These are phyloP conservation scores for Drosophila parthenogenetica DNA, from an alignment of 2,888 invertebrate genomes.

Conservation along the genomic window DNA sequence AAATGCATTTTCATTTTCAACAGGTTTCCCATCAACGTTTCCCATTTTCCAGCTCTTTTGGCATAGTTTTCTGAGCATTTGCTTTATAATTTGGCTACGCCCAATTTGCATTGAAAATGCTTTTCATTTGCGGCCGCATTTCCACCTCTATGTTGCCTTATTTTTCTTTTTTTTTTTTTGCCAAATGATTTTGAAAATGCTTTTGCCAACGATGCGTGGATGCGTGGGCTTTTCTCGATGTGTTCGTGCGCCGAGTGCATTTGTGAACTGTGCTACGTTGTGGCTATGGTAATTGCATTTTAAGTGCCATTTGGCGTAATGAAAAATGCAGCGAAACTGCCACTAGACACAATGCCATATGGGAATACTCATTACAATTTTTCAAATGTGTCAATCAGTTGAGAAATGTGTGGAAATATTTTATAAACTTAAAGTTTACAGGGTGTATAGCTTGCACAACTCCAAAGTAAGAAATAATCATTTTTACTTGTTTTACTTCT, in stretches of 20 bases:
- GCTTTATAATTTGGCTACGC: constrained; percentile 51
- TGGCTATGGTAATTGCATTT: constrained; percentile 55
- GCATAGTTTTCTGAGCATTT: constrained; percentile 24
- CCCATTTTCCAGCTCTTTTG: constrained; percentile 7
- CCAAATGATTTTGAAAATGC: constrained; percentile 48
- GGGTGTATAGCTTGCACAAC: not conserved
- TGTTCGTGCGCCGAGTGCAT: not conserved
- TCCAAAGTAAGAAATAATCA: constrained; percentile 8
- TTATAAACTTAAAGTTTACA: not conserved
- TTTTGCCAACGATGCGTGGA: constrained; percentile 54
- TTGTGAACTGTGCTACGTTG: constrained; percentile 16
- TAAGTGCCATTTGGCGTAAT: constrained; percentile 58
- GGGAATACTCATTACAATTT: constrained; percentile 15
- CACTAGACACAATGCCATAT: constrained; percentile 23
- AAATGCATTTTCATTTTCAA: constrained; percentile 19
- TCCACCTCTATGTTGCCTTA: not conserved
- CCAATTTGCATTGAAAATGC: constrained; percentile 63
- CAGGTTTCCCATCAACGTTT: not conserved
- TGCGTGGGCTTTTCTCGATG: not conserved
- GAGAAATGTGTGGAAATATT: not conserved
- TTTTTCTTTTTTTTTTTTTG: not conserved
- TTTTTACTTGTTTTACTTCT: not conserved
- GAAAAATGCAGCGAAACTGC: constrained; percentile 43
- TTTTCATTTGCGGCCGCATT: constrained; percentile 15
- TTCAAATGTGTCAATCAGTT: constrained; percentile 7